Conservation (phyloP, 1,140 invertebrate genomes). For the Zaprionus vittiger region DNA sequence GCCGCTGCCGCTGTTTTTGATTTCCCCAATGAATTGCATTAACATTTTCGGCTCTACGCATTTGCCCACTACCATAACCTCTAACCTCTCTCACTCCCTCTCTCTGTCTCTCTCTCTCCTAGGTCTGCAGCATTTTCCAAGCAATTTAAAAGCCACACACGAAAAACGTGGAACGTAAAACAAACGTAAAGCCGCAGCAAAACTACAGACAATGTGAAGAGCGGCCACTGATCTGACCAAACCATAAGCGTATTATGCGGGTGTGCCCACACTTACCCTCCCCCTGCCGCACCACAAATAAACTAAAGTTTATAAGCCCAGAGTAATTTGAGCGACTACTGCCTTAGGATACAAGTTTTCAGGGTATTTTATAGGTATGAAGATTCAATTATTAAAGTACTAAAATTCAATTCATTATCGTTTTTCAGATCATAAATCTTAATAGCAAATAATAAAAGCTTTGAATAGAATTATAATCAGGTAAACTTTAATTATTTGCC, state of each 20-base stretch:
- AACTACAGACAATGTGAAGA: constrained; percentile 37
- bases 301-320: constrained; percentile 76
- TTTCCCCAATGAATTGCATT: constrained; percentile 81
- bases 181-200: constrained; percentile 15
- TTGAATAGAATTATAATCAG: neutral
- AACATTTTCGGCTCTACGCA: constrained; percentile 76
- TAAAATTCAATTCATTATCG: neutral
- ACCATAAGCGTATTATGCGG: constrained; percentile 70
- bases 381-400: neutral
- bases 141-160: constrained; percentile 66
- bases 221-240: constrained; percentile 16
- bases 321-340: constrained; percentile 31
- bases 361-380: neutral
- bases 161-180: neutral
- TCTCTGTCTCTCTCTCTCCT: neutral
- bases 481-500: neutral
- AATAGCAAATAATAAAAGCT: neutral
- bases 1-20: constrained; percentile 67
- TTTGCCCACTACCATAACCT: neutral
- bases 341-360: neutral
- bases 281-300: constrained; percentile 48
- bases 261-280: neutral
- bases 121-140: constrained; percentile 51
- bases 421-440: neutral
- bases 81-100: neutral